Percentiles rank a stretch among this genome's conserved stretches.
Evolutionary conservation across 2,113 vertebrate genomes (phyloP).

Genomic region (Microcebus griseorufus): DNA sequence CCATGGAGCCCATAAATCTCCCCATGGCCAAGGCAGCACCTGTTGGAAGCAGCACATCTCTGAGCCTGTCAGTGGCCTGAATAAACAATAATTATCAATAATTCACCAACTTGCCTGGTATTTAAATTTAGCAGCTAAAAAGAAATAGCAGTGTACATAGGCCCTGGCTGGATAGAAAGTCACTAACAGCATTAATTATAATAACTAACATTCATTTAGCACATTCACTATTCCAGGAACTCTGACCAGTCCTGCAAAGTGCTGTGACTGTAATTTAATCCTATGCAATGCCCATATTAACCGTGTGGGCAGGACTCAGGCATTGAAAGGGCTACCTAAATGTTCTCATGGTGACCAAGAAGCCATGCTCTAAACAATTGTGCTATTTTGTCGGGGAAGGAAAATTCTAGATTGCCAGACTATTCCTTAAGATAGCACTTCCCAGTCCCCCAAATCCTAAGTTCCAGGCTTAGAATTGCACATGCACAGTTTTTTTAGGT

Average conservation of each 20-base stretch:
- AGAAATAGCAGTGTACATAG: background rate
- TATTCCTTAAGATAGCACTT: background rate
- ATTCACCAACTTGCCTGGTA: background rate
- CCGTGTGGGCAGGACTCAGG: background rate
- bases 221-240: background rate
- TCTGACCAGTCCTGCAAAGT: background rate
- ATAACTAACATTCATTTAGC: background rate
- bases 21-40: too few relatives aligned
- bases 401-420: background rate
- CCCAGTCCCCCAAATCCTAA: background rate
- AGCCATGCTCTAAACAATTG: background rate
- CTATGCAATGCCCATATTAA: background rate
- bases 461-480: background rate
- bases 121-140: slow-evolving; percentile 27
- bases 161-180: background rate
- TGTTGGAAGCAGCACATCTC: background rate
- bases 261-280: background rate
- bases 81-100: background rate
- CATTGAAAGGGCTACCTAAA: background rate
- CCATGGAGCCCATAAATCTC: background rate
- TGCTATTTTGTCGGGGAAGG: background rate
- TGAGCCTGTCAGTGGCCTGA: background rate
- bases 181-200: background rate
- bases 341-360: background rate
- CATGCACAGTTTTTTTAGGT: background rate